A percentile compares a stretch with the other conserved stretches of the same genome.
Conservation (phyloP, 2,888 invertebrate genomes). For the Cheilosia vernalis region DNA sequence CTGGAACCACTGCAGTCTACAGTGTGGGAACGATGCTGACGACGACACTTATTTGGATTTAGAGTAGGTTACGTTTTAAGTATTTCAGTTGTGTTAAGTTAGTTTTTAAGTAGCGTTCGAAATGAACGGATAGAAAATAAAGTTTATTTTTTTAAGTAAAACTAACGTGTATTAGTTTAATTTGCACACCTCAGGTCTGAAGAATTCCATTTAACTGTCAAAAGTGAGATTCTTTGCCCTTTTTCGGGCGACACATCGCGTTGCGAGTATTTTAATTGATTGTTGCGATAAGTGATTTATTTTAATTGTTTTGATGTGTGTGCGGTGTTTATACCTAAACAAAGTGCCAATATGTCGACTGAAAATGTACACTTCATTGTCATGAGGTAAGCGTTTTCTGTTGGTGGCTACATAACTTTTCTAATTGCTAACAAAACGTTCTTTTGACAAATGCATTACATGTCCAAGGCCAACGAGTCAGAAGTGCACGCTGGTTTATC, state of each 20-base stretch:
- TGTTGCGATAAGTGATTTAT: conserved; percentile 10
- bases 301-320: conserved; percentile 4
- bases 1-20: too few species aligned
- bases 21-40: too few species aligned
- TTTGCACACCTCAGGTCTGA: conserved; percentile 38
- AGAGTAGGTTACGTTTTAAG: too few species aligned
- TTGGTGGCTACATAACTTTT: background rate
- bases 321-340: background rate
- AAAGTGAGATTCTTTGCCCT: conserved; percentile 41
- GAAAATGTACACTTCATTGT: background rate
- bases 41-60: too few species aligned
- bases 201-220: conserved; percentile 56
- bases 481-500: conserved; percentile 26
- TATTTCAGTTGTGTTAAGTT: too few species aligned
- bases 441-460: conserved; percentile 60
- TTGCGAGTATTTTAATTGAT: conserved; percentile 29
- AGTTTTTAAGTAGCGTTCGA: too few species aligned
- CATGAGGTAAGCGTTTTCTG: conserved; percentile 1
- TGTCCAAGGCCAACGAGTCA: conserved; percentile 53
- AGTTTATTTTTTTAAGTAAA: too few species aligned
- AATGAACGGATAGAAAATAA: too few species aligned
- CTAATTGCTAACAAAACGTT: conserved; percentile 33
- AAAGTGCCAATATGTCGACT: conserved; percentile 9
- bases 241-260: conserved; percentile 8
- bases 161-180: too few species aligned